Evolutionary conservation across 1,140 invertebrate genomes (phyloP).

Genomic region (Sycophila sp.): DNA sequence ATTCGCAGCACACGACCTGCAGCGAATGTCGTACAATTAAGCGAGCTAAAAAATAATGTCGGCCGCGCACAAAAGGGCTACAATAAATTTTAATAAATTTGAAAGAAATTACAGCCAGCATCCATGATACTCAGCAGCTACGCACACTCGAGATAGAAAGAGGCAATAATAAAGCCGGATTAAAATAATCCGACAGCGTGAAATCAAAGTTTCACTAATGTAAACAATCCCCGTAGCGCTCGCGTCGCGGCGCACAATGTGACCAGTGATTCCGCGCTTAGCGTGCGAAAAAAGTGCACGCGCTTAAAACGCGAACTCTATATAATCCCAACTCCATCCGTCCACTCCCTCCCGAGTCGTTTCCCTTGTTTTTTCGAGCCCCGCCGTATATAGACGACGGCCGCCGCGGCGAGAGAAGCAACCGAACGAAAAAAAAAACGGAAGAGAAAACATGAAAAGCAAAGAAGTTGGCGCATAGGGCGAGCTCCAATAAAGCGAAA

Average conservation of each 20-base stretch:
- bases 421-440: background rate
- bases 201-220: slow-evolving; percentile 31
- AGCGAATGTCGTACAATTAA: background rate
- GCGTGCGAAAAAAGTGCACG: slow-evolving; percentile 30
- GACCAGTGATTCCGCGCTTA: background rate
- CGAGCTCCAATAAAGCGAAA: slow-evolving; percentile 25
- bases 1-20: too few relatives aligned
- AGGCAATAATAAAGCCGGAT: background rate
- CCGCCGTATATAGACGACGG: background rate
- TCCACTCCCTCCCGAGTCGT: background rate
- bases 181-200: slow-evolving; percentile 33
- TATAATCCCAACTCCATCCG: background rate
- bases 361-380: background rate
- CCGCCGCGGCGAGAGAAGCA: background rate
- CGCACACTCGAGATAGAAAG: background rate
- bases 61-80: background rate
- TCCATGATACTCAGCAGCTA: background rate
- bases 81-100: slow-evolving; percentile 16
- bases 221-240: slow-evolving; percentile 24
- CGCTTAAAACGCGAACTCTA: slow-evolving; percentile 1
- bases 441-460: background rate
- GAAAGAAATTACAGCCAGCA: slow-evolving; percentile 13
- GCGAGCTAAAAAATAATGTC: background rate
- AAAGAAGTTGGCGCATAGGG: background rate
- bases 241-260: background rate